phyloP scores from a whole-genome alignment of 1,140 invertebrate species.

The Drosophila jambulina region DNA sequence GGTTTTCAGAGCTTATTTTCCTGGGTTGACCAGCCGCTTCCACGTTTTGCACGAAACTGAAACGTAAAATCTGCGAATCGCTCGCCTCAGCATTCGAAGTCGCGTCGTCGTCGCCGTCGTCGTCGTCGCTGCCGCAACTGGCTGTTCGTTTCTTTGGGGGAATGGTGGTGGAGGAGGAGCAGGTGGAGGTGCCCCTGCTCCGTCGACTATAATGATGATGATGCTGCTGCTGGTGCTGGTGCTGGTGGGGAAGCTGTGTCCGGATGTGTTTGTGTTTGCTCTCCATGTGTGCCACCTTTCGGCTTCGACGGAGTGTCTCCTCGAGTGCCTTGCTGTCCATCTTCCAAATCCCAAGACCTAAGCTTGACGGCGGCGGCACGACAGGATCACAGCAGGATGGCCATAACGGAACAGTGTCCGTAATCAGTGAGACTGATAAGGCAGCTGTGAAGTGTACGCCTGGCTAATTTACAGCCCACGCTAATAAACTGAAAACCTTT shows the following conservation, averaged over 20 bases:
- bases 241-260: conserved; percentile 7
- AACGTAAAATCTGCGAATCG: conserved; percentile 75
- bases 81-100: conserved; percentile 51
- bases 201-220: conserved; percentile 25
- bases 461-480: conserved; percentile 16
- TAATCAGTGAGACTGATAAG: conserved; percentile 30
- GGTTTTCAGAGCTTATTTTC: conserved; percentile 34
- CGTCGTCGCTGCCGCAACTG: conserved; percentile 5
- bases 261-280: conserved; percentile 58
- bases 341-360: conserved; percentile 19
- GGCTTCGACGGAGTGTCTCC: conserved; percentile 23
- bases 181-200: conserved; percentile 6
- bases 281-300: conserved; percentile 39
- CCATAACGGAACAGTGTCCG: conserved; percentile 8
- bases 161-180: conserved; percentile 5
- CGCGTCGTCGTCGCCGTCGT: conserved; percentile 17
- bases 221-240: conserved; percentile 2
- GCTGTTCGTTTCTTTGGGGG: conserved; percentile 23
- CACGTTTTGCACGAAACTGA: conserved; percentile 83
- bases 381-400: conserved; percentile 28
- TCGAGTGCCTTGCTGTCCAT: conserved; percentile 12
- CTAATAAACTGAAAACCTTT: conserved; percentile 14
- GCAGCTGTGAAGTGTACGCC: conserved; percentile 9
- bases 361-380: conserved; percentile 4
- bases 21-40: conserved; percentile 69